Evolutionary conservation across 2,113 vertebrate species (phyloP).

Genomic region (Neolamprologus sp.): DNA sequence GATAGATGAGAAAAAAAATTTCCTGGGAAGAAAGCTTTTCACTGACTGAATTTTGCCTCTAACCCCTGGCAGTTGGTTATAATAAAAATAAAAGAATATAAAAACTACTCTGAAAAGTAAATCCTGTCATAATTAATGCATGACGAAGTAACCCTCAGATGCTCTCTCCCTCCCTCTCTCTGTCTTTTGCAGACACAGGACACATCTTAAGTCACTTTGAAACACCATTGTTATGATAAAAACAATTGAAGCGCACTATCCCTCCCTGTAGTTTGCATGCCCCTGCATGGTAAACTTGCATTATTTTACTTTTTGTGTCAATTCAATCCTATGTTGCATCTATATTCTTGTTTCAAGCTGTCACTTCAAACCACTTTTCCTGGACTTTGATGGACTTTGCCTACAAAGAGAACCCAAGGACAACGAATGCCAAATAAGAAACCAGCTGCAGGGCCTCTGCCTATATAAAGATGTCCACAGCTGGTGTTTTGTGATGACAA

Average conservation of each 20-base stretch:
- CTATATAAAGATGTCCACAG: neutral
- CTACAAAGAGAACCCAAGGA: neutral
- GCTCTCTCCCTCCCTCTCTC: neutral
- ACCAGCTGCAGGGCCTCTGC: neutral
- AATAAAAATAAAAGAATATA: neutral
- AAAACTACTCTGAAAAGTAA: neutral
- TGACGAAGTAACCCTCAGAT: neutral
- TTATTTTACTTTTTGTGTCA: neutral
- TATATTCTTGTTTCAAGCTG: neutral
- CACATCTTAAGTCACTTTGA: neutral
- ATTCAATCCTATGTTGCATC: no score
- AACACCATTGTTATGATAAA: neutral
- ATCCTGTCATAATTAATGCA: neutral
- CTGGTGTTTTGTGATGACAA: neutral
- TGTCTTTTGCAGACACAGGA: neutral
- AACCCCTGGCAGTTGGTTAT: neutral
- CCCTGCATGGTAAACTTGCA: neutral
- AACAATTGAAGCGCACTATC: neutral
- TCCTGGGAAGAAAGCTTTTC: neutral
- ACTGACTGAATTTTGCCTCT: neutral
- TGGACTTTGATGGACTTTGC: neutral
- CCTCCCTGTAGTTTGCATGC: neutral
- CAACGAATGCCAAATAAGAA: neutral
- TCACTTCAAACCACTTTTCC: neutral
- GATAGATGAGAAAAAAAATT: neutral